Evolutionary conservation across 2,888 invertebrate species (phyloP).

Genomic region (Antheraea assamensis): DNA sequence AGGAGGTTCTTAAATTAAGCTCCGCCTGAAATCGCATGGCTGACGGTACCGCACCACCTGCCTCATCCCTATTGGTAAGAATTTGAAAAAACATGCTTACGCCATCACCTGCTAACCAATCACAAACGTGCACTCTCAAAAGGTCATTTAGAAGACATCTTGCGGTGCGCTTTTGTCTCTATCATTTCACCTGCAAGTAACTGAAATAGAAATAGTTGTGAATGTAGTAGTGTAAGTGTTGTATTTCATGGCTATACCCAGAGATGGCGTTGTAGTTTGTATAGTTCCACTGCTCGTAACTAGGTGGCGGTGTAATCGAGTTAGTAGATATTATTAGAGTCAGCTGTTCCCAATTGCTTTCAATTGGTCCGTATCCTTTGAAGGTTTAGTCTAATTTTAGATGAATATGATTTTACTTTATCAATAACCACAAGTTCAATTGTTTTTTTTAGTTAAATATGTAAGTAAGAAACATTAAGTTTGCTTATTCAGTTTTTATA

Average conservation of each 20-base stretch:
- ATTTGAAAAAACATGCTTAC: slow-evolving; percentile 57
- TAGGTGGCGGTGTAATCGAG: slow-evolving; percentile 55
- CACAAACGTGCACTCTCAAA: slow-evolving; percentile 62
- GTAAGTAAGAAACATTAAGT: background rate
- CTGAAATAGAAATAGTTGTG: slow-evolving; percentile 49
- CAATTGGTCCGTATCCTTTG: slow-evolving; percentile 1
- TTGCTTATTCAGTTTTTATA: background rate
- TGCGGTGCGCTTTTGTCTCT: slow-evolving; percentile 59
- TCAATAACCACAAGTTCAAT: background rate
- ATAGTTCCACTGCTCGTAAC: slow-evolving; percentile 48
- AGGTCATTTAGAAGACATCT: slow-evolving; percentile 65
- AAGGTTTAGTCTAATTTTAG: slow-evolving; percentile 5
- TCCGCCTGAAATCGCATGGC: slow-evolving; percentile 79
- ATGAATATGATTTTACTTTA: background rate
- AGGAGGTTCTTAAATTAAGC: slow-evolving; percentile 71
- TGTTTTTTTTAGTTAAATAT: background rate
- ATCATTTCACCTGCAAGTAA: slow-evolving; percentile 58
- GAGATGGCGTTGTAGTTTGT: slow-evolving; percentile 63
- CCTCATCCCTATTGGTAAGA: slow-evolving; percentile 63
- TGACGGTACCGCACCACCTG: slow-evolving; percentile 58
- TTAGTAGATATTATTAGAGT: slow-evolving; percentile 36
- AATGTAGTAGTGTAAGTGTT: slow-evolving; percentile 50
- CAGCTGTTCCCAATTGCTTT: slow-evolving; percentile 46
- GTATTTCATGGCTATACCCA: slow-evolving; percentile 33
- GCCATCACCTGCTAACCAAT: slow-evolving; percentile 66